phyloP scores from a whole-genome alignment of 2,797 vertebrate species.

The Cirrhinus molitorella region DNA sequence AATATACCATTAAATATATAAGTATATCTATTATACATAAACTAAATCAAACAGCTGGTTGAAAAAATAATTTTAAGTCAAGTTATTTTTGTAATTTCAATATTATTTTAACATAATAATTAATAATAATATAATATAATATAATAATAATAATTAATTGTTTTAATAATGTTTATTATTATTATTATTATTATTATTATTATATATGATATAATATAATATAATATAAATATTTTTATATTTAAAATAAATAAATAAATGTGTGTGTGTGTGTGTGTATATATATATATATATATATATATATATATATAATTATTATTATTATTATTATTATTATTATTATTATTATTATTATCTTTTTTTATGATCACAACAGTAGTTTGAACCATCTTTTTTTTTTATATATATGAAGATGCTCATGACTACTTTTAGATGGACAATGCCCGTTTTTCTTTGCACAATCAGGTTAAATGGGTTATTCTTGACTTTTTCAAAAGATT shows the following conservation, averaged over 20 bases:
- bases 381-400: neutral
- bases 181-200: neutral
- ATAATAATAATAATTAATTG: too few species aligned
- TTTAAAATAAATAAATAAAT: too few species aligned
- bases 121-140: too few species aligned
- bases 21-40: too few species aligned
- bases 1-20: too few species aligned
- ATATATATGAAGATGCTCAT: neutral
- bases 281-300: too few species aligned
- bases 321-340: too few species aligned
- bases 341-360: too few species aligned
- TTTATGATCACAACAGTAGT: too few species aligned
- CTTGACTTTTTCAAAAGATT: neutral
- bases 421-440: neutral
- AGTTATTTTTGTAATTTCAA: neutral
- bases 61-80: neutral
- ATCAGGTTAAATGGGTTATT: neutral
- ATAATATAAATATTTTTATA: neutral
- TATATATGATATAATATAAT: neutral
- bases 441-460: neutral
- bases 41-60: neutral
- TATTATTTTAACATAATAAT: neutral
- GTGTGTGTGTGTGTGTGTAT: too few species aligned
- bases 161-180: neutral
- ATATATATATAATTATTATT: too few species aligned